A percentile compares a stretch with the other conserved stretches of the same genome.
These are phyloP conservation scores for Staurois parvus DNA, from an alignment of 2,797 vertebrate species.

Conservation along the genomic window DNA sequence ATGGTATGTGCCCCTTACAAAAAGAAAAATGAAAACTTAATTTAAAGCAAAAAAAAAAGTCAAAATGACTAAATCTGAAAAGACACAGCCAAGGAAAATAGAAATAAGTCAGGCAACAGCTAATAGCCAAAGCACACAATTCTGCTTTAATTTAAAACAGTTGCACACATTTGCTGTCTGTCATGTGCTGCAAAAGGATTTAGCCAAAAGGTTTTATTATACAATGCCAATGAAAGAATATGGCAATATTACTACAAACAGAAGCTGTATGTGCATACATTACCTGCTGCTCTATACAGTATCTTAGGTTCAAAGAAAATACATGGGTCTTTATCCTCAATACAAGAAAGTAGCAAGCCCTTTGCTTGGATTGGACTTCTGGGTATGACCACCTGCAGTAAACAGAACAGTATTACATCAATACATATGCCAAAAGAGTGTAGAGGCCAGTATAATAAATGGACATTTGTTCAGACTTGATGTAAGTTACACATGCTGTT, in stretches of 20 bases:
- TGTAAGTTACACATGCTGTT: neutral
- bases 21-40: conserved; percentile 4
- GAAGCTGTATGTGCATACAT: conserved; percentile 66
- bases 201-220: conserved; percentile 17
- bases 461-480: neutral
- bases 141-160: conserved; percentile 57
- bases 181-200: conserved; percentile 18
- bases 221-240: conserved; percentile 32
- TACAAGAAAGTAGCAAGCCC: conserved; percentile 93
- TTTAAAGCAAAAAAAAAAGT: conserved; percentile 7
- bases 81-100: conserved; percentile 50
- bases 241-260: conserved; percentile 34
- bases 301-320: conserved; percentile 99
- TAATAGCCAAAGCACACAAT: conserved; percentile 51
- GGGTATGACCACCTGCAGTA: conserved; percentile 89
- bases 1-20: neutral
- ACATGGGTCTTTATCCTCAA: conserved; percentile 94
- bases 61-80: conserved; percentile 34
- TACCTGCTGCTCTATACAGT: conserved; percentile 97
- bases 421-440: neutral
- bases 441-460: neutral
- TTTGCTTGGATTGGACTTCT: conserved; percentile 95
- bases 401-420: neutral
- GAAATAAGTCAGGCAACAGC: conserved; percentile 35
- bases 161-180: conserved; percentile 17